Evolutionary conservation across 2,888 invertebrate species (phyloP), one percentile per base, ranked within the genome.

Genomic region (Syritta pipiens): DNA sequence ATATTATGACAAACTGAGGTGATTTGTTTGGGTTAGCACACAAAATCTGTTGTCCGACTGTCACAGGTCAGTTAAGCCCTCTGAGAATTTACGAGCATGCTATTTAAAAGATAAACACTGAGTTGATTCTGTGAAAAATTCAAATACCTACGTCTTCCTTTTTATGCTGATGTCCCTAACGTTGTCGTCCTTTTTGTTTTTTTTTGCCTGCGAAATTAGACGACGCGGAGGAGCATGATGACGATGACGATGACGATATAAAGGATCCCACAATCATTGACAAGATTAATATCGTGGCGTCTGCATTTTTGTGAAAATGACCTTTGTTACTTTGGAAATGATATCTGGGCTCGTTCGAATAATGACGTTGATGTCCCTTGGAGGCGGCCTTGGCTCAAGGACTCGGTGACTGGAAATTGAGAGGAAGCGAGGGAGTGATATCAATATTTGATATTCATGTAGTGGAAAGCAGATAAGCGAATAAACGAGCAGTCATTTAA

Each of bases 81-180:
- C n/a, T n/a, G 51, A 51, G 51, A 28, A 76, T 71, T 76, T 76
- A 76, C 51, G 76, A 63, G 57, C 69, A 49, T 32, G 71, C 63
- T 76, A 76, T 76, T 76, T 69, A 71, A 57, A 69, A 76, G 76
- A 76, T 76, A 71, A 76, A 76, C 75, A 68, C 48, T 28, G 40
- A 35, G 48, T 42, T 48, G n/a, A 22, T 24, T 59, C 24, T 53
- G 44, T 48, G 40, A 49, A 68, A 75, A 53, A 68, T 68, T 68
- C 76, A 62, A 76, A 68, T 59, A 62, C 42, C 42, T 63, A 59
- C 51, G 30, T 74, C 53, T 44, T 51, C 32, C 20, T 37, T 22
- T 9, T 65, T 24, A 12, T 19, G 12, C 14, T n/a, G 12, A 4
- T 5, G 9, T 5, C 2, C 10, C 20, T 10, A 3, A 28, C 9